Base-by-base conservation (phyloP, 2,113 vertebrate genomes). In the Entelurus aequoreus region DNA sequence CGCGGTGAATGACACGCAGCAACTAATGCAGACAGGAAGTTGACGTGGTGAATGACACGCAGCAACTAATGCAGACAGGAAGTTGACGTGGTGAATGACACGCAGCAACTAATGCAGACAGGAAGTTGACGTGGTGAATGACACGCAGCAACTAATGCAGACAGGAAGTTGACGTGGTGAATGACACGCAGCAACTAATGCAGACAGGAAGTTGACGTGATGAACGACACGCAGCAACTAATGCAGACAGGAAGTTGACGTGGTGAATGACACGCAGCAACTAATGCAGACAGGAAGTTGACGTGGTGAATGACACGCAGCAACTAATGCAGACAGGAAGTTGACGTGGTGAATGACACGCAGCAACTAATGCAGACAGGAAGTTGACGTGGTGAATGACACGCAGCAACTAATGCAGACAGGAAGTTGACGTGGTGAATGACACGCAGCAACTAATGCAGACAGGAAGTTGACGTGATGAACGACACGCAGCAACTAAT, bases 41-140 rank as follows among this genome's bases (percentile, higher is more conserved):
- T 75, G 57, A 73, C 72, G 80, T 65, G 61, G 60, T 64, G 69
- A 73, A 51, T 62, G 44, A 36, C 44, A 44, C 1, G 16, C 40
- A 21, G 0, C 28, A 28, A 28, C 28, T 4, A 28, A 28, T 3
- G 2, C 28, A 28, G 28, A 28, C 28, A 28, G 28, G 28, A 28
- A 28, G 28, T 19, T 75, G 57, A 73, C 72, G 80, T 65, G 61
- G 60, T 64, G 69, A 73, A 51, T 62, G 44, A 36, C 44, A 44
- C 1, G 16, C 40, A 21, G 0, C 28, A 28, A 28, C 28, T 4
- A 28, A 28, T 3, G 2, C 28, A 28, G 28, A 28, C 28, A 28
- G 28, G 28, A 28, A 28, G 28, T 19, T 75, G 57, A 73, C 72
- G 80, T 65, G 61, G 60, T 64, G 69, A 73, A 51, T 62, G 44